Evolutionary conservation across 2,113 vertebrate species (phyloP), one percentile per base, ranked within the genome.

Genomic region (Haliaeetus leucogaster): DNA sequence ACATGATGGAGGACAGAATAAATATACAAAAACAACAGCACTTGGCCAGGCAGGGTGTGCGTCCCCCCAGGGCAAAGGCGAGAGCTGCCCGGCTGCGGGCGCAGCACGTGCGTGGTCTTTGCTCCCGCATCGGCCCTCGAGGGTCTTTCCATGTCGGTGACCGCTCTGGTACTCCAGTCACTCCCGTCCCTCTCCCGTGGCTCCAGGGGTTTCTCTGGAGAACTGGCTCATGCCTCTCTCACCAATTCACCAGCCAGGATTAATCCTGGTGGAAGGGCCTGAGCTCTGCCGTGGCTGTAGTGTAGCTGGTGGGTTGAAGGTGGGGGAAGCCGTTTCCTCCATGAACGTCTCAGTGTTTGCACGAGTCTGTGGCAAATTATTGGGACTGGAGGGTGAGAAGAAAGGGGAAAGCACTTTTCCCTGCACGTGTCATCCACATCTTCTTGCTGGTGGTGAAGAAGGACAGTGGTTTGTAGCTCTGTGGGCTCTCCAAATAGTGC

Each of bases 151-250:
- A 1, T 9, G 15, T 1, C 3, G 9, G 32, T 2, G 14, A 29
- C 30, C 0, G 0, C 25, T 42, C 52, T 2, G 0, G 9, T 13
- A n/a, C 45, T 65, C 76, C 22, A 0, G 29, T 5, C 0, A 0
- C 25, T 50, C 59, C 58, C 0, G 0, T 25, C 45, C 53, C 53
- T 21, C 12, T 27, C 15, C 56, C 0, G 0, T 18, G 45, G 55
- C 34, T 43, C 53, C 1, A 2, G 27, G 2, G 3, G 22, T 27
- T 80, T 40, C 76, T 48, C 80, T 68, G 76, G 21, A 50, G 50
- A 59, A 22, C 42, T 4, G 3, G 34, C 36, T 82, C 26, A 1
- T 0, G 0, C 68, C 18, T 50, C 21, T 7, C 42, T 21, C 6
- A 3, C 30, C 45, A 17, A 0, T 45, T 59, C 29, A 42, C 12